These are phyloP conservation scores for Limnodromus scolopaceus DNA, from an alignment of 2,797 vertebrate species.

Conservation along the genomic window DNA sequence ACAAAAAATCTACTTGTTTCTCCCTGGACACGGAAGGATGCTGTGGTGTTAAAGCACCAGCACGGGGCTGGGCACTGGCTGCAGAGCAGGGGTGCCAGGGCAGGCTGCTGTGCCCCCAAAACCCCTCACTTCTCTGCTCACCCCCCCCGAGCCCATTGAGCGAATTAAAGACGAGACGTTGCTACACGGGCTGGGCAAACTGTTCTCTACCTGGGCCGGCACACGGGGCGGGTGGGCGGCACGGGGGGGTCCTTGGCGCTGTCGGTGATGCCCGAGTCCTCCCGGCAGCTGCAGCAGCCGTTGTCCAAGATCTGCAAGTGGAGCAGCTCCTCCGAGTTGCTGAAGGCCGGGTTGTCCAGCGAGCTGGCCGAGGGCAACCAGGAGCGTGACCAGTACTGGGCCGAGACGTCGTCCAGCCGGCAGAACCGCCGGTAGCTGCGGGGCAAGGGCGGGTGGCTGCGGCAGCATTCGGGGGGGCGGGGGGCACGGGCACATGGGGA, in stretches of 20 bases:
- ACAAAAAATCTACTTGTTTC: neutral
- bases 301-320: constrained; percentile 84
- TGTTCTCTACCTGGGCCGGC: neutral
- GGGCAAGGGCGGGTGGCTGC: neutral
- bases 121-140: rapidly evolving
- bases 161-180: rapidly evolving
- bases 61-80: rapidly evolving
- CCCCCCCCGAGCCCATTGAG: rapidly evolving
- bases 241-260: constrained; percentile 55
- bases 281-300: constrained; percentile 84
- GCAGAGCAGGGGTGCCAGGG: neutral
- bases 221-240: rapidly evolving
- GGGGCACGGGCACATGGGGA: too few relatives aligned
- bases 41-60: rapidly evolving
- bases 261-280: constrained; percentile 72
- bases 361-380: constrained; percentile 85
- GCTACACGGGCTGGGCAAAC: rapidly evolving
- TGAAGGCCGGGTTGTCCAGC: constrained; percentile 88
- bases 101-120: neutral
- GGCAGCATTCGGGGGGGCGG: neutral
- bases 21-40: rapidly evolving
- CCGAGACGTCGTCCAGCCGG: constrained; percentile 90
- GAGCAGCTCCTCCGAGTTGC: constrained; percentile 87
- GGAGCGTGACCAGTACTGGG: constrained; percentile 85
- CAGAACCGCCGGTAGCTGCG: constrained; percentile 90